Base-by-base conservation (phyloP, 1,140 invertebrate genomes). In the Hylaeus anthracinus region DNA sequence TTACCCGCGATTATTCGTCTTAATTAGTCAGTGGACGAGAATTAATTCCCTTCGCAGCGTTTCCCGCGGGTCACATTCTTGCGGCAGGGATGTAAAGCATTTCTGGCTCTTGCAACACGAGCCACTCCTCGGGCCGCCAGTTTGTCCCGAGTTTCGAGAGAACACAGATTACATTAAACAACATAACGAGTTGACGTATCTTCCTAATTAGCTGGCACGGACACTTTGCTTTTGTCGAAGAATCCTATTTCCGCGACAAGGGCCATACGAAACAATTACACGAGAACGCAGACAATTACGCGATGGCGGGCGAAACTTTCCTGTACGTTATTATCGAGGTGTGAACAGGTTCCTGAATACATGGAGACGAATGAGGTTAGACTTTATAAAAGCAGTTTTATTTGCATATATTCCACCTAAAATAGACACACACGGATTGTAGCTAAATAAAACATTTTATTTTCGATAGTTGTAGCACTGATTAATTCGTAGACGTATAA, bases 161-260 rank as follows among this genome's bases (percentile, higher is more conserved):
- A 67, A 64, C 70, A 81, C 82, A 77, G 82, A 84, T 85, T 81
- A 45, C 83, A 85, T 86, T 86, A 86, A 85, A 85, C 84, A 85
- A 85, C 78, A 73, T 71, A 84, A 74, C 72, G 56, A 79, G 83
- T 79, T 81, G 77, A 85, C 84, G 69, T 81, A 85, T 85, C 83
- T 72, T 72, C 53, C 74, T 85, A 85, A 85, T 85, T 85, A 85
- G 71, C 72, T 60, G 58, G 65, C n/a, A 61, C 37, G 51, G 72
- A 61, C 77, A 63, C 69, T 79, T 84, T 65, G 73, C 72, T 75
- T 81, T 69, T 53, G 69, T 69, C 66, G 74, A 73, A 75, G 83
- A 72, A 66, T 72, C 61, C 60, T 41, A 12, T 41, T 53, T 71
- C 10, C 9, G 56, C 71, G 66, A 55, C 55, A 53, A 26, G 12